Evolutionary conservation across 2,113 vertebrate species (phyloP), one percentile per base, ranked within the genome.

Genomic region (Halcyon malimbica): DNA sequence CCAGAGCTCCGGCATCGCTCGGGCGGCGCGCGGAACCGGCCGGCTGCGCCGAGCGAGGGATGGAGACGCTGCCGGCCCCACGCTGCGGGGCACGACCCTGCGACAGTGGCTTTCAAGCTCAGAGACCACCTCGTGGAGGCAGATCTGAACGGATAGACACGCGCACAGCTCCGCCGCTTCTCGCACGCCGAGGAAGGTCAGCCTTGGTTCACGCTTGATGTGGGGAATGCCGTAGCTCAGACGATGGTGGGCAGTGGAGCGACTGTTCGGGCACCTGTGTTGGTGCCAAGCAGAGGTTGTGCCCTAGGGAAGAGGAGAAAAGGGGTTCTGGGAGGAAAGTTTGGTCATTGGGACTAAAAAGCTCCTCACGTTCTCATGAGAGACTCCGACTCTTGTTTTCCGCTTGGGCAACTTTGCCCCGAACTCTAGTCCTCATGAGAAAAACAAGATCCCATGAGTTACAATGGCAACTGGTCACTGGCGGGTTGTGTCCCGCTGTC

Each of bases 241-340:
- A 10, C 2, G 41, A 13, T 8, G 71, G 48, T 0, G 1, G 62
- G 56, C 16, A 5, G 68, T 0, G 1, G n/a, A 75, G 42, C 35
- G 21, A 26, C 1, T 0, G 4, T 17, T 69, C 28, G 1, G 42
- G 78, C 1, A 0, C 9, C 26, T 3, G n/a, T 0, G 0, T 2
- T 85, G 63, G 79, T 31, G 37, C 35, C 37, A 37, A 39, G 6
- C 24, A 3, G 50, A 35, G 39, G 12, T 17, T 59, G 42, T 17
- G 35, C 15, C 39, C 33, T 5, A 39, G 29, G 39, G 53, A 83
- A 31, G 62, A 13, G 78, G 19, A 59, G 84, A 26, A 64, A 53
- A 74, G 18, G 21, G n/a, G 35, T 2, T 57, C 25, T 12, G 13
- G 10, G 18, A 64, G 31, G 35, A 71, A 81, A 37, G 18, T 46